Conservation (phyloP, 2,113 vertebrate species). For the Eptesicus fuscus region DNA sequence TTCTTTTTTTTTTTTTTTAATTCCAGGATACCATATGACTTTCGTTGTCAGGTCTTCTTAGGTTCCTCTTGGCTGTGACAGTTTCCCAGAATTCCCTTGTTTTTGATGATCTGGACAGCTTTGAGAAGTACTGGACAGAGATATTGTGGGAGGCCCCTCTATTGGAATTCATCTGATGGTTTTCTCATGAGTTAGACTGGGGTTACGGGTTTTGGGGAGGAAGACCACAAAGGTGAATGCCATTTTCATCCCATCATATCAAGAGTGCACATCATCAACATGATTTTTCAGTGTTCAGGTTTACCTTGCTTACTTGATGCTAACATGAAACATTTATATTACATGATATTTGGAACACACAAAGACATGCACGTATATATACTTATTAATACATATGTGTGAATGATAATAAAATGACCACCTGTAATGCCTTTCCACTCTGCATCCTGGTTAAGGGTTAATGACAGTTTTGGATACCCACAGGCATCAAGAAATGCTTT, state of each 20-base stretch:
- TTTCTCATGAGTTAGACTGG: neutral
- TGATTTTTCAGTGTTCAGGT: neutral
- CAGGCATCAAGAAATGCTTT: neutral
- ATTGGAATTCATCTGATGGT: neutral
- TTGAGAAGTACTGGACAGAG: neutral
- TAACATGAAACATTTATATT: neutral
- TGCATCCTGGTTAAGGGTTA: neutral
- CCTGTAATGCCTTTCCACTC: neutral
- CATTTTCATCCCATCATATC: neutral
- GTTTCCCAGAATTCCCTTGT: neutral
- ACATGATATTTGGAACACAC: neutral
- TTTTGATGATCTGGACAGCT: neutral
- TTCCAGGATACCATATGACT: neutral
- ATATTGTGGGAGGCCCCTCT: neutral
- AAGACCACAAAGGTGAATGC: neutral
- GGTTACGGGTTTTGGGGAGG: neutral
- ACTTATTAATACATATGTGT: neutral
- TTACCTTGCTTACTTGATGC: neutral
- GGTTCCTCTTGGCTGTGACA: neutral
- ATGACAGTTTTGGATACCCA: neutral
- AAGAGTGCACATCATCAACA: neutral
- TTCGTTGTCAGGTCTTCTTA: neutral
- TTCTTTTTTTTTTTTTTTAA: neutral
- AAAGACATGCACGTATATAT: neutral
- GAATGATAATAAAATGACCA: neutral